Conservation (phyloP, 2,113 vertebrate species). For the Malurus elegans region DNA sequence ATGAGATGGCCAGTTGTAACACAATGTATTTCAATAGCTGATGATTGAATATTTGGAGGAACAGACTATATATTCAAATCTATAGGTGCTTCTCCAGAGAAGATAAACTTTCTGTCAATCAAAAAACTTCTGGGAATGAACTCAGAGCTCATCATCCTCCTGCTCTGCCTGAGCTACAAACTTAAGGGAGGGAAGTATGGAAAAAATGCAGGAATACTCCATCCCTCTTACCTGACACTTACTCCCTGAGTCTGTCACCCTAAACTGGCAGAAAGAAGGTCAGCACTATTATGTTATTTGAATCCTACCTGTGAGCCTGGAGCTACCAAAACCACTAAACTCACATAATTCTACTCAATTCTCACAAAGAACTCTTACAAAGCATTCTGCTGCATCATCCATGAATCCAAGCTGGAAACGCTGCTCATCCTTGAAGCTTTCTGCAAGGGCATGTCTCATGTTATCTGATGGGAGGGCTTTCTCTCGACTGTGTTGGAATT, state of each 20-base stretch:
- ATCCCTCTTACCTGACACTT: background rate
- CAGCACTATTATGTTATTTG: background rate
- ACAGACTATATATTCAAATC: background rate
- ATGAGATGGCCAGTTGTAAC: background rate
- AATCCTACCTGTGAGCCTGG: background rate
- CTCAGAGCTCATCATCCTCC: background rate
- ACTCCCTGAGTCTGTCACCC: background rate
- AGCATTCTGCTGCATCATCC: slow-evolving; percentile 98
- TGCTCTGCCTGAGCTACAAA: background rate
- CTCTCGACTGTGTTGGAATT: slow-evolving; percentile 93
- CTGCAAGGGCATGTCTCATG: slow-evolving; percentile 90
- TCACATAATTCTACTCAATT: accelerated
- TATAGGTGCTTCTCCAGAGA: background rate
- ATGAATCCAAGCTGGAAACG: slow-evolving; percentile 97
- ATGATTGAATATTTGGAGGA: background rate
- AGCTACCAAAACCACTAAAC: background rate
- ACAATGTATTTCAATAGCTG: background rate
- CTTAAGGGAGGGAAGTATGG: accelerated
- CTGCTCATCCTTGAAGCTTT: slow-evolving; percentile 97
- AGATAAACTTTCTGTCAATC: background rate
- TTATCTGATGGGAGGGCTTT: slow-evolving; percentile 95
- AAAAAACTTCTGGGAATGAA: background rate
- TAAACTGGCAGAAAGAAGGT: background rate
- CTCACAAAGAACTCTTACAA: slow-evolving; percentile 79
- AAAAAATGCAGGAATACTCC: background rate